Evolutionary conservation across 23 tunicate species (phyloP), one percentile per base, ranked within the genome.

Genomic region (Trididemnum clinides): DNA sequence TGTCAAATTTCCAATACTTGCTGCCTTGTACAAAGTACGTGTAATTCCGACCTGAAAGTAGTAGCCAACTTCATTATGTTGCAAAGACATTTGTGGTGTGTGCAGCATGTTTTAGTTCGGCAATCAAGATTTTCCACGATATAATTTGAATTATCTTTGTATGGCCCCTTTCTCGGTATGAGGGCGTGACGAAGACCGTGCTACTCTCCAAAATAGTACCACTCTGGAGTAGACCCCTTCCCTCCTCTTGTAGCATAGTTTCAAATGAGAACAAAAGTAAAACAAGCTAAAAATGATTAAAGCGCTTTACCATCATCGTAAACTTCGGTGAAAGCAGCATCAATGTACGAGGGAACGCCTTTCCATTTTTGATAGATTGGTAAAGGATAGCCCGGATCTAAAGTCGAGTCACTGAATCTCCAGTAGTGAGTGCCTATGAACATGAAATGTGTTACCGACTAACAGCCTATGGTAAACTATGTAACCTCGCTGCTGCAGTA

Each of bases 11-110:
- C 87, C 88, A 86, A 34, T 89, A 94, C 22, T 85, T 51, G 38
- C 72, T 89, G 25, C 98, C 98, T 65, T 89, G 89, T 32, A 94
- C 94, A 39, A 94, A 94, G 57, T 94, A 94, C 18, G 98, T 93
- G 77, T 82, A 62, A 63, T 93, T 93, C 57, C 50, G 76, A 39
- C 90, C 98, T 93, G 79, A 37, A 73, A 36, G 5, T n/a, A n/a
- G n/a, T n/a, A n/a, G n/a, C n/a, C n/a, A n/a, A n/a, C n/a, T n/a
- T n/a, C n/a, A n/a, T n/a, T n/a, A n/a, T n/a, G n/a, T n/a, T n/a
- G n/a, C n/a, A n/a, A n/a, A n/a, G n/a, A n/a, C n/a, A n/a, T n/a
- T n/a, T n/a, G n/a, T n/a, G n/a, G n/a, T n/a, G n/a, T n/a, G n/a
- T n/a, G n/a, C n/a, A n/a, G n/a, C n/a, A n/a, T n/a, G n/a, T n/a